Evolutionary conservation across 2,888 invertebrate genomes (phyloP), one percentile per base, ranked within the genome.

Genomic region (Torymus tubicola): DNA sequence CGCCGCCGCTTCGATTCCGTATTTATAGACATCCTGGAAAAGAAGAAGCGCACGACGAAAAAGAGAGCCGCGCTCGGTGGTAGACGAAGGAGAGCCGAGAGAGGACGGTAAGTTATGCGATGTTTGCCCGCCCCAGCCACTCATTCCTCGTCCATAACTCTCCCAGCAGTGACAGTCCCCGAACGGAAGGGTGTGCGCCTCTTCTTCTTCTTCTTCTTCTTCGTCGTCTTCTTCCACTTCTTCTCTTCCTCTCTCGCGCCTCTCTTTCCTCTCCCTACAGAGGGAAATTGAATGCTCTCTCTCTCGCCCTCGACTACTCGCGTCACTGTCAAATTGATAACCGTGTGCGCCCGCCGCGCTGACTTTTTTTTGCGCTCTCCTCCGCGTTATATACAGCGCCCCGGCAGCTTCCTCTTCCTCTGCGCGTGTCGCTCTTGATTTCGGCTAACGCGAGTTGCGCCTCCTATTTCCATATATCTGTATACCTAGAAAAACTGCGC

Each of bases 111-210:
- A 90, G 89, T 90, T 90, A 90, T 90, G 89, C 89, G 89, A 89
- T 89, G 88, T 88, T 89, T 87, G 87, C 89, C 90, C 90, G 88
- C 89, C 89, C 89, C 87, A 89, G 89, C 90, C 86, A 89, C 90
- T 90, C 90, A 89, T 89, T 89, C 88, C 86, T 87, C 87, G 86
- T 87, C 88, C 89, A 90, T 90, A 90, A 90, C 87, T 90, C 89
- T 89, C 86, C 55, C 31, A 81, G 77, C 86, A 87, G 89, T 89
- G 90, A 90, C 90, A 89, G 89, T 72, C 85, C 87, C 84, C 85
- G 88, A 90, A 88, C 89, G 89, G 90, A 90, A 90, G 89, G 89
- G 88, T 87, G 88, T 85, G 85, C 80, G 78, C 84, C 87, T 85
- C 87, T 84, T 58, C 68, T 73, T 11, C 80, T 83, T 79, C 80